phyloP scores from a whole-genome alignment of 1,140 invertebrate genomes.

The Scaptomyza montana region DNA sequence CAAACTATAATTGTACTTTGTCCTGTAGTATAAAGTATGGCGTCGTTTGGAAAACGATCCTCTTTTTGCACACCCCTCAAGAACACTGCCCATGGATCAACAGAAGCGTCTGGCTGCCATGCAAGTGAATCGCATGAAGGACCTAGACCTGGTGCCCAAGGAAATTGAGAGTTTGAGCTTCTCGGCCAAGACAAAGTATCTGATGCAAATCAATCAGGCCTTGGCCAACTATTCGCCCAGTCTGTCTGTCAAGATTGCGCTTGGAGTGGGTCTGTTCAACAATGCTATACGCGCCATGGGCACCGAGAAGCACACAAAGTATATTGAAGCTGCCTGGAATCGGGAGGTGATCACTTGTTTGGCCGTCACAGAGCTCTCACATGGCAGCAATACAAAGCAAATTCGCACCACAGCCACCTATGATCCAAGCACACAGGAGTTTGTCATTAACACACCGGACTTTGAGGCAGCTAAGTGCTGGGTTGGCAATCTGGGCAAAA shows the following conservation, averaged over 20 bases:
- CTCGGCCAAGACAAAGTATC: conserved; percentile 87
- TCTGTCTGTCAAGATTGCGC: conserved; percentile 88
- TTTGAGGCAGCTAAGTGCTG: conserved; percentile 98
- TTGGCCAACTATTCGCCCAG: conserved; percentile 87
- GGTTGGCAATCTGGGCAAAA: conserved; percentile 95
- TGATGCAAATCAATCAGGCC: conserved; percentile 90
- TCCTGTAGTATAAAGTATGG: conserved; percentile 90
- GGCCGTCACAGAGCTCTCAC: conserved; percentile 95
- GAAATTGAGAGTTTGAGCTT: conserved; percentile 86
- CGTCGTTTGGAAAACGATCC: conserved; percentile 91
- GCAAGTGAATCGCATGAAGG: conserved; percentile 86
- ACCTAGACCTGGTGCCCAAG: conserved; percentile 85
- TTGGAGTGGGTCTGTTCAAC: conserved; percentile 88
- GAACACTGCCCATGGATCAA: conserved; percentile 89
- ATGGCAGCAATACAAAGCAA: conserved; percentile 96
- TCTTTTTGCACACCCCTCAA: conserved; percentile 87
- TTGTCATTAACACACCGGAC: conserved; percentile 95
- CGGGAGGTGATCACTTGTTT: conserved; percentile 92
- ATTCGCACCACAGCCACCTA: conserved; percentile 96
- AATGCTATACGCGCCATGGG: conserved; percentile 89
- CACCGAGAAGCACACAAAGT: conserved; percentile 89
- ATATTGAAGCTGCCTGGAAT: conserved; percentile 88
- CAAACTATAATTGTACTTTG: conserved; percentile 53
- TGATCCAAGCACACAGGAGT: conserved; percentile 90
- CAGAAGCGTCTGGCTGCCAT: conserved; percentile 87